These are phyloP conservation scores for Sminthurinus signatus DNA, from an alignment of 1,140 invertebrate species.

Conservation along the genomic window DNA sequence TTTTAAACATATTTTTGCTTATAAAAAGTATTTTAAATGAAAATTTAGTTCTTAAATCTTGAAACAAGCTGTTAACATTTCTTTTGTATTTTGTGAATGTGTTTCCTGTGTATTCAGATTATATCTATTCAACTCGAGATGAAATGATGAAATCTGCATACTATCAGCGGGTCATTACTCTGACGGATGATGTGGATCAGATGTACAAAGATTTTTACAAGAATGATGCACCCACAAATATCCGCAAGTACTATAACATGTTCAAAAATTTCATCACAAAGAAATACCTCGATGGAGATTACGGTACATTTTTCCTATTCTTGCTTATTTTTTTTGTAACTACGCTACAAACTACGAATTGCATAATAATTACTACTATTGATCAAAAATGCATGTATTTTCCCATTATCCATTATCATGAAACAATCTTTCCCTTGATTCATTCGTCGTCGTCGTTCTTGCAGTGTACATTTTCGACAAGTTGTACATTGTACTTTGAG, in stretches of 20 bases:
- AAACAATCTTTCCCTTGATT: too few relatives aligned
- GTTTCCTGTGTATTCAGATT: slow-evolving; percentile 52
- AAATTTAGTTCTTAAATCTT: neutral
- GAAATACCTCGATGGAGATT: slow-evolving; percentile 45
- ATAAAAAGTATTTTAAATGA: too few relatives aligned
- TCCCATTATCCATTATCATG: too few relatives aligned
- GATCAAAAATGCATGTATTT: too few relatives aligned
- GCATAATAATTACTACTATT: too few relatives aligned
- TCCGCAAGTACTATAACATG: slow-evolving; percentile 59
- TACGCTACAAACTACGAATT: too few relatives aligned
- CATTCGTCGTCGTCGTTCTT: too few relatives aligned
- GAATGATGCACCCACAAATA: slow-evolving; percentile 63
- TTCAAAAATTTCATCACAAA: slow-evolving; percentile 61
- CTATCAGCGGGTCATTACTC: slow-evolving; percentile 66
- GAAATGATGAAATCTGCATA: slow-evolving; percentile 72
- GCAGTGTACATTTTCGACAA: too few relatives aligned
- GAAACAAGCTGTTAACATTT: neutral
- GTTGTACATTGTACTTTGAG: too few relatives aligned
- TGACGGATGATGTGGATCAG: slow-evolving; percentile 68
- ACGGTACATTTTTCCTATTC: slow-evolving; percentile 10
- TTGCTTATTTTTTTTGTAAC: too few relatives aligned
- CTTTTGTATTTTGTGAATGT: slow-evolving; percentile 9
- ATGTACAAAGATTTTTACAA: slow-evolving; percentile 67
- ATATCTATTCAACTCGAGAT: slow-evolving; percentile 67
- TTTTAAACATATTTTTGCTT: neutral